phyloP scores from a whole-genome alignment of 2,797 vertebrate genomes.

The Apodemus agrarius region DNA sequence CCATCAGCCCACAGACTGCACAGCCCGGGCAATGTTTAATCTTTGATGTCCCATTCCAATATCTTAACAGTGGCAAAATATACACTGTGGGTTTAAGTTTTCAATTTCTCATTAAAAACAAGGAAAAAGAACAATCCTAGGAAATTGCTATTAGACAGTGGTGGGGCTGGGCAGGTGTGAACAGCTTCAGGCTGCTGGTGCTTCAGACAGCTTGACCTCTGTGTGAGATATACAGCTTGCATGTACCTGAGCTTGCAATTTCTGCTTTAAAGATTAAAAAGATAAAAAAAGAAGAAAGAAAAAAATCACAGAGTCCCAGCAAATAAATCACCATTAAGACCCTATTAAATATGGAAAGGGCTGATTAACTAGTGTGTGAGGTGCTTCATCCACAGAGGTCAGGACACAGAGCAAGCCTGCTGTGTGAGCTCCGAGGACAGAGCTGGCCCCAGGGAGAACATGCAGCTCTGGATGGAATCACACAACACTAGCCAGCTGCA shows the following conservation, averaged over 20 bases:
- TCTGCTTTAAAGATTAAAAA: slow-evolving; percentile 18
- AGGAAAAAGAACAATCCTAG: not conserved
- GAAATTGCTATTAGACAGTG: not conserved
- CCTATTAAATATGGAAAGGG: not conserved
- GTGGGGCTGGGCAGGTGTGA: not conserved
- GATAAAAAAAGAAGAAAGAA: not conserved
- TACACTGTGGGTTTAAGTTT: not conserved
- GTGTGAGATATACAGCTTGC: not conserved
- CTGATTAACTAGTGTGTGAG: not conserved
- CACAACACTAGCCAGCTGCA: not conserved
- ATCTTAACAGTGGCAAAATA: slow-evolving; percentile 16
- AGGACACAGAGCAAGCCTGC: not conserved
- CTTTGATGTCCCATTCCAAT: not conserved
- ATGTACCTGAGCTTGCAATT: not conserved
- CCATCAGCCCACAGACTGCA: not conserved
- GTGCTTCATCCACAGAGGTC: not conserved
- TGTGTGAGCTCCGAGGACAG: not conserved
- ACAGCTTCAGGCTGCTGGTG: not conserved
- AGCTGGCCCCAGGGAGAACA: not conserved
- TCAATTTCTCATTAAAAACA: slow-evolving; percentile 43
- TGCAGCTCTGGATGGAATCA: not conserved
- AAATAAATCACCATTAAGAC: slow-evolving; percentile 19
- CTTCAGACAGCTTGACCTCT: not conserved
- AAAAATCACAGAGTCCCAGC: not conserved
- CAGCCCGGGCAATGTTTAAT: not conserved